A percentile compares a stretch with the other conserved stretches of the same genome.
Conservation (phyloP, 2,888 invertebrate species). For the Leptopilina myrica region DNA sequence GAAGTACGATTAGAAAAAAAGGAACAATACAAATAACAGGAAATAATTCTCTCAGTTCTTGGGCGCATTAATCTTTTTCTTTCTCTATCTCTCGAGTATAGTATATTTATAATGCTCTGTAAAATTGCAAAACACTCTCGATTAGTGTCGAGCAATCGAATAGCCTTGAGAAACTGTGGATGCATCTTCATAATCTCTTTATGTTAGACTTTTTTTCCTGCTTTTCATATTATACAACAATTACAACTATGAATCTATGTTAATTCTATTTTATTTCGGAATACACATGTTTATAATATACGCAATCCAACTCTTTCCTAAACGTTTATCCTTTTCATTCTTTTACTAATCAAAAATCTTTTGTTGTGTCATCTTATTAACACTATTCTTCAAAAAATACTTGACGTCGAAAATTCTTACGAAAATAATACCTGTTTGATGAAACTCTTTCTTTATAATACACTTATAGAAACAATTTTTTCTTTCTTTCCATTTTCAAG, state of each 20-base stretch:
- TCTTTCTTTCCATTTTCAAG: no score
- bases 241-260: constrained; percentile 19
- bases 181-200: background rate
- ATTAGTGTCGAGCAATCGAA: constrained; percentile 22
- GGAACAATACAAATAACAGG: constrained; percentile 12
- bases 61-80: background rate
- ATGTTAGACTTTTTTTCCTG: background rate
- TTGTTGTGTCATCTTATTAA: background rate
- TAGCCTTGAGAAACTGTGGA: constrained; percentile 28
- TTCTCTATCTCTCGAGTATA: background rate
- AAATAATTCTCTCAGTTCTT: constrained; percentile 29
- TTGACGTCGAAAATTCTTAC: background rate
- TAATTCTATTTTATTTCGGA: constrained; percentile 23
- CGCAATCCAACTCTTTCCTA: background rate
- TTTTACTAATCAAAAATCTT: background rate
- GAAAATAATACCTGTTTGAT: background rate
- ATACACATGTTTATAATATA: background rate
- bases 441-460: background rate
- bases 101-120: no score
- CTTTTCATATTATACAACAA: constrained; percentile 5
- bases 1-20: constrained; percentile 13
- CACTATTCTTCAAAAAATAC: background rate
- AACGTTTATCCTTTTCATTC: background rate
- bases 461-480: no score
- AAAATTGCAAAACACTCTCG: constrained; percentile 37